These are phyloP conservation scores for Clarias pachynema DNA, from an alignment of 2,797 vertebrate genomes.

Conservation along the genomic window DNA sequence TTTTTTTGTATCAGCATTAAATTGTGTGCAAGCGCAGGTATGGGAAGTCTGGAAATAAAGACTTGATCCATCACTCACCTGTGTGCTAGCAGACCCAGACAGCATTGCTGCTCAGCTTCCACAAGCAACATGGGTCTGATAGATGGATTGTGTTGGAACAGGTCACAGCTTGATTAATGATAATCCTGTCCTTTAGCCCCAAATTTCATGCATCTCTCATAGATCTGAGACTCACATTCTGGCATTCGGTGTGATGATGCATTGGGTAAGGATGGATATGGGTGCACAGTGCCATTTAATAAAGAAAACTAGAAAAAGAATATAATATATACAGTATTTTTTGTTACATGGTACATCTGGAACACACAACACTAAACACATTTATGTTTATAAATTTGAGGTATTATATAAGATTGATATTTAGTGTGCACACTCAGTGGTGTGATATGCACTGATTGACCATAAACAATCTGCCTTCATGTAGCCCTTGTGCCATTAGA, in stretches of 20 bases:
- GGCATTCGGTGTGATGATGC: constrained; percentile 31
- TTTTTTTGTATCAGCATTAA: constrained; percentile 4
- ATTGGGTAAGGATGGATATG: neutral
- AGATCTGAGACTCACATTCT: constrained; percentile 46
- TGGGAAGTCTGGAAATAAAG: constrained; percentile 59
- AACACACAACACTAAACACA: neutral
- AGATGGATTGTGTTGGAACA: constrained; percentile 76
- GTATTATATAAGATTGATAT: neutral
- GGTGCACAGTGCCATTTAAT: neutral
- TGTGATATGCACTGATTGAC: no score
- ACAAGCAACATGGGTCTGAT: constrained; percentile 73
- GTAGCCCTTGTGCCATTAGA: no score
- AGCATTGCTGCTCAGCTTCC: constrained; percentile 69
- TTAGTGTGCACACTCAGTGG: neutral
- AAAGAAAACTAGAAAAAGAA: neutral
- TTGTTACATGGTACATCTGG: neutral
- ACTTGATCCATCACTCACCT: constrained; percentile 65
- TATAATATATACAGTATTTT: neutral
- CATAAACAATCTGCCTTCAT: no score
- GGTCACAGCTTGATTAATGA: constrained; percentile 76
- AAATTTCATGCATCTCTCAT: constrained; percentile 61
- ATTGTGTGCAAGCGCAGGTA: constrained; percentile 41
- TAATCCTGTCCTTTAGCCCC: constrained; percentile 57
- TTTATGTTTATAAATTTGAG: neutral
- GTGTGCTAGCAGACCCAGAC: constrained; percentile 69